Evolutionary conservation across 2,888 invertebrate genomes (phyloP).

Genomic region (Flabesymbios commensalis): DNA sequence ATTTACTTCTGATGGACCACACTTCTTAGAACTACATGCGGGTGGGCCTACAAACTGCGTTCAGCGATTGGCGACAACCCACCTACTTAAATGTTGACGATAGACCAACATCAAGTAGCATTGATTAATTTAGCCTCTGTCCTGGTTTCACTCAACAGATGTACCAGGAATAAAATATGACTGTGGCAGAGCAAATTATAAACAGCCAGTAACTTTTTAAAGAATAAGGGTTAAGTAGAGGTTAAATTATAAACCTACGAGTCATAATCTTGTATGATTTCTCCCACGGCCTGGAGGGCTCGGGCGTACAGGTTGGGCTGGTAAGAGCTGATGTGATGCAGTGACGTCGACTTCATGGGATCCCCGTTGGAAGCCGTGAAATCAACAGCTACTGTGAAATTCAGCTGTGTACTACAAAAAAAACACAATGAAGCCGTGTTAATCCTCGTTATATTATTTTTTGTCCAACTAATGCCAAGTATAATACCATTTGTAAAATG

Average conservation of each 20-base stretch:
- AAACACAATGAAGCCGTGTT: not conserved
- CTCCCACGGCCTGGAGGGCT: conserved; percentile 63
- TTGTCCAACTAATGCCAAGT: not conserved
- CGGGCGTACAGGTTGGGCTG: conserved; percentile 64
- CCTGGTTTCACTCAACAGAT: too few species aligned
- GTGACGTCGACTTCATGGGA: conserved; percentile 58
- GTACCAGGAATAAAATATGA: too few species aligned
- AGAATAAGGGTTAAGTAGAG: too few species aligned
- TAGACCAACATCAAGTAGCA: too few species aligned
- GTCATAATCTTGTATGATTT: conserved; percentile 63
- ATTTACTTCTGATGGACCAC: too few species aligned
- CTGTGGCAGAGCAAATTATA: too few species aligned
- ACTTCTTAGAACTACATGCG: too few species aligned
- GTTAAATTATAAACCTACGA: conserved; percentile 47
- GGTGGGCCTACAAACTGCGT: too few species aligned
- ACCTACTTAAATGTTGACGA: too few species aligned
- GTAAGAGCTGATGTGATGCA: conserved; percentile 63
- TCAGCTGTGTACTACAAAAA: conserved; percentile 57
- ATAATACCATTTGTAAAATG: not conserved
- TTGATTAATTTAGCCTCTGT: too few species aligned
- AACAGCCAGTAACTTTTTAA: too few species aligned
- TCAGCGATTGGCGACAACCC: too few species aligned
- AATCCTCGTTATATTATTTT: not conserved
- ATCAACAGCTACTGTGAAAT: conserved; percentile 64
- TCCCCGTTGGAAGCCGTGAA: conserved; percentile 64